Percentiles rank a stretch among this genome's conserved stretches.
Conservation (phyloP, 2,797 vertebrate genomes). For the Bradypus variegatus region DNA sequence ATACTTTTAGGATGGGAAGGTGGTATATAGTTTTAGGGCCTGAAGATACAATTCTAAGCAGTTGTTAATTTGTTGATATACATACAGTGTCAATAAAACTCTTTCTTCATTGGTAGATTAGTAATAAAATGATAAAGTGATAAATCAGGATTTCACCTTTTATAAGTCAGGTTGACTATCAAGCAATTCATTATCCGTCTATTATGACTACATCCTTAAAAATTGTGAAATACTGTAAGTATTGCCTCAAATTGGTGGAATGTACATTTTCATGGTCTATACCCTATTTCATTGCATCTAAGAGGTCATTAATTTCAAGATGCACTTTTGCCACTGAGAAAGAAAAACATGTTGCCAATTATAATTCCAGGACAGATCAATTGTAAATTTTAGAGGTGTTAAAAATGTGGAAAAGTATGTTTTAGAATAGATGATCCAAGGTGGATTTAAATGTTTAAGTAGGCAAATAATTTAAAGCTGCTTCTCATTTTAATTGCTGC, state of each 20-base stretch:
- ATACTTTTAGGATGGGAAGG: not conserved
- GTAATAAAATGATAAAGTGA: not conserved
- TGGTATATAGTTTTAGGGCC: constrained; percentile 17
- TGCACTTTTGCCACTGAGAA: not conserved
- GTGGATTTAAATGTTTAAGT: not conserved
- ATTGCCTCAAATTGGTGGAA: not conserved
- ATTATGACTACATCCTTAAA: not conserved
- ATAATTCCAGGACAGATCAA: not conserved
- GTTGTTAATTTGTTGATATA: not conserved
- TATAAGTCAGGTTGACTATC: not conserved
- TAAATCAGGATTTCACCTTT: not conserved
- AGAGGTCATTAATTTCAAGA: not conserved
- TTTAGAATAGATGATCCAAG: not conserved
- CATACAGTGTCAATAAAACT: not conserved
- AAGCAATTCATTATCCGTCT: not conserved
- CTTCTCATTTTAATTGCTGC: not conserved
- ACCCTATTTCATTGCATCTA: not conserved
- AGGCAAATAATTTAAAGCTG: not conserved
- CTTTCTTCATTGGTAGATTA: not conserved
- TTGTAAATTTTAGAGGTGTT: not conserved
- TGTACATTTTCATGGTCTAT: not conserved
- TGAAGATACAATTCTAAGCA: not conserved
- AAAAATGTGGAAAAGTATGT: not conserved
- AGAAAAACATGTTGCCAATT: not conserved
- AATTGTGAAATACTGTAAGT: not conserved